Percentiles rank a stretch among this genome's conserved stretches.
These are phyloP conservation scores for Apamea epomidion DNA, from an alignment of 2,888 invertebrate genomes.

Conservation along the genomic window DNA sequence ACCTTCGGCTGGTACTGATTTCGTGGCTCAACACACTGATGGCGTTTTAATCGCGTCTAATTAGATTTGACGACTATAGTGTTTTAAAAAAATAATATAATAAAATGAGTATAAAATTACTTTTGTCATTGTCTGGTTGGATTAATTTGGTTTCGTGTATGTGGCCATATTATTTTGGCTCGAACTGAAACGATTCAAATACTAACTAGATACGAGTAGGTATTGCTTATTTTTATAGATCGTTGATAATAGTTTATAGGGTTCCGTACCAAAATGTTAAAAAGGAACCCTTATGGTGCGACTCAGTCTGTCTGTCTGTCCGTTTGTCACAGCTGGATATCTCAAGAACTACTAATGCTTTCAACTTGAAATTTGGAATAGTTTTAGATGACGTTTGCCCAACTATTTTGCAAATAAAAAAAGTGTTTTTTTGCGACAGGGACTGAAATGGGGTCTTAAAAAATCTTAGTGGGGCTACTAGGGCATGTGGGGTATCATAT, in stretches of 20 bases:
- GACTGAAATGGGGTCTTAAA: too few relatives aligned
- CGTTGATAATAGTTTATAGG: neutral
- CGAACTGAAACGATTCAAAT: neutral
- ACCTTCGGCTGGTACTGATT: conserved; percentile 42
- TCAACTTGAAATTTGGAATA: too few relatives aligned
- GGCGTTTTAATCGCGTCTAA: conserved; percentile 81
- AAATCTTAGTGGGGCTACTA: too few relatives aligned
- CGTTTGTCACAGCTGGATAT: too few relatives aligned
- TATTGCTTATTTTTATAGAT: neutral
- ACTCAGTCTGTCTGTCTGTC: too few relatives aligned
- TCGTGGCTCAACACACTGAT: conserved; percentile 62
- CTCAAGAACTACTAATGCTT: too few relatives aligned
- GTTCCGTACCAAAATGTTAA: too few relatives aligned
- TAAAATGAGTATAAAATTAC: conserved; percentile 59
- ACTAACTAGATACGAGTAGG: neutral
- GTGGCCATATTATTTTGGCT: conserved; percentile 17
- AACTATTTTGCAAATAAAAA: too few relatives aligned
- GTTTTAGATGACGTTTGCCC: too few relatives aligned
- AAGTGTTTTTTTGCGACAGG: too few relatives aligned
- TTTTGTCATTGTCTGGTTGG: conserved; percentile 44
- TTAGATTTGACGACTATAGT: conserved; percentile 79
- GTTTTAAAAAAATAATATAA: conserved; percentile 73
- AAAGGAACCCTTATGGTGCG: too few relatives aligned
- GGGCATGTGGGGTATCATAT: too few relatives aligned
- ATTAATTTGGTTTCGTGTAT: conserved; percentile 52